Evolutionary conservation across 2,888 invertebrate genomes (phyloP).

Genomic region (Scelioninae gen. 1): DNA sequence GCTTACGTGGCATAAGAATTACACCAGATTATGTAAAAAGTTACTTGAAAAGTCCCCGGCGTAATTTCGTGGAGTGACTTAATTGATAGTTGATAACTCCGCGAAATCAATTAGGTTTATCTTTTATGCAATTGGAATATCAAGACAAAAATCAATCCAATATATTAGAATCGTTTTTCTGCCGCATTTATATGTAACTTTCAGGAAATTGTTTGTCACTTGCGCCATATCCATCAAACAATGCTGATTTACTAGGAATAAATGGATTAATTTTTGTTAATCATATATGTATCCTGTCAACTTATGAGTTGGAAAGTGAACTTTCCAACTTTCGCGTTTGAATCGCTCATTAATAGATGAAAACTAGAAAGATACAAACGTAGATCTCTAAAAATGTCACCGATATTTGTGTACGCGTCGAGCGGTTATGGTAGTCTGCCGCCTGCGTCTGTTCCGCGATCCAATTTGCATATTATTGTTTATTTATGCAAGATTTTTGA

Average conservation of each 20-base stretch:
- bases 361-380: conserved; percentile 53
- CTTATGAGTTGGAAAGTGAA: conserved; percentile 55
- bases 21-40: conserved; percentile 56
- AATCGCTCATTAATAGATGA: conserved; percentile 61
- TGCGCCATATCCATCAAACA: conserved; percentile 24
- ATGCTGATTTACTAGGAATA: conserved; percentile 50
- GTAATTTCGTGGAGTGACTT: conserved; percentile 19
- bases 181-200: neutral
- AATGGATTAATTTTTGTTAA: conserved; percentile 40
- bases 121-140: neutral
- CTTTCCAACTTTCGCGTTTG: conserved; percentile 65
- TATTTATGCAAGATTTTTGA: conserved; percentile 44
- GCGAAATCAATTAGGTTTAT: conserved; percentile 27
- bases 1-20: conserved; percentile 49
- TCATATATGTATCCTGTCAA: conserved; percentile 46
- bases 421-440: neutral
- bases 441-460: neutral
- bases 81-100: conserved; percentile 28
- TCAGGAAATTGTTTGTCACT: conserved; percentile 5
- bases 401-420: conserved; percentile 19
- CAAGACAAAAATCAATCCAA: neutral
- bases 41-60: conserved; percentile 4
- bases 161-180: neutral
- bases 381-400: conserved; percentile 38
- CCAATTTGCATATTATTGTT: conserved; percentile 18